Base-by-base conservation (phyloP, 1,140 invertebrate species). In the Eueides isabella region DNA sequence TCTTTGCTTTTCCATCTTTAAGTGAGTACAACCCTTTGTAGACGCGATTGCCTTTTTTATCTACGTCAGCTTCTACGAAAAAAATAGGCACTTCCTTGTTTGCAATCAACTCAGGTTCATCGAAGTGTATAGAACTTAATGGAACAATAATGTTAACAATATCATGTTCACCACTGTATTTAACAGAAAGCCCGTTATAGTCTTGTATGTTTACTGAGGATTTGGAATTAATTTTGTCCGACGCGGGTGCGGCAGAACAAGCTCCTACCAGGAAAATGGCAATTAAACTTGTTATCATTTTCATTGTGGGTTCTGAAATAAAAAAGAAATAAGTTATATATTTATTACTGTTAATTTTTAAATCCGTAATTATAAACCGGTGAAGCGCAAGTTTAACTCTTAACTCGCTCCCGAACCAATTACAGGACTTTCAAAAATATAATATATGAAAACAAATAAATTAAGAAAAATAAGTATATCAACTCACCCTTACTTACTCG, bases 111-210 rank as follows among this genome's bases (percentile, higher is more conserved):
- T 71, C 74, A 2, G 55, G 33, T 48, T 68, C 74, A 2, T 86
- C 83, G 6, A 89, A 88, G 74, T 90, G 90, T 0, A 89, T 35
- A 7, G 79, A 75, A 63, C 90, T 92, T 16, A 90, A 23, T 4
- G 90, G 89, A 3, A 87, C 70, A 5, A 86, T 9, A 2, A 91
- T 63, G 0, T 84, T 86, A 14, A 90, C 82, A 14, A 91, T 89
- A 19, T 91, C 85, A 55, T 90, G 71, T 31, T 87, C 23, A 2
- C 71, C 67, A 23, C 67, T 82, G 72, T 90, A 87, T 48, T 85
- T 79, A 5, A 81, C 64, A 5, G 85, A 64, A 19, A 76, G 35
- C 0, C 82, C 16, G 35, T 14, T 5, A 38, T 38, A 38, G 14
- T 38, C 35, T 14, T 38, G 0, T 38, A 14, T 5, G 14, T 14